These are phyloP conservation scores for Megalopta genalis DNA, from an alignment of 1,140 invertebrate species.

Conservation along the genomic window DNA sequence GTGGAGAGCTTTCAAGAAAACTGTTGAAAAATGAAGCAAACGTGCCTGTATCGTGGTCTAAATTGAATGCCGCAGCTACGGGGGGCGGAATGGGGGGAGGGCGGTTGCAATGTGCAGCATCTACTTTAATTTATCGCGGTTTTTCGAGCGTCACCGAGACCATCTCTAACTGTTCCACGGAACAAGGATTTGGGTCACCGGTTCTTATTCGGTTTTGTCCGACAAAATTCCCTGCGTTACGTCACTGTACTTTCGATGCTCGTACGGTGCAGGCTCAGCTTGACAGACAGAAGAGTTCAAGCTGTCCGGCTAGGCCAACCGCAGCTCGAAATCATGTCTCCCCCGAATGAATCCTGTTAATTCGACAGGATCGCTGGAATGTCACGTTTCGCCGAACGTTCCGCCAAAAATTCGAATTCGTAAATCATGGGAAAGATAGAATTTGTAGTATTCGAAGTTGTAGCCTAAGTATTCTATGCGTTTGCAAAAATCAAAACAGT, in stretches of 20 bases:
- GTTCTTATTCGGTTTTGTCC: background rate
- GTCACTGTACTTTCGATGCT: background rate
- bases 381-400: too few species aligned
- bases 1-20: too few species aligned
- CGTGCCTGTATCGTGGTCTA: too few species aligned
- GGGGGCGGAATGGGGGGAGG: too few species aligned
- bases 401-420: too few species aligned
- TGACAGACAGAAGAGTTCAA: constrained; percentile 9
- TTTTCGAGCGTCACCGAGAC: background rate
- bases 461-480: too few species aligned
- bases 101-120: too few species aligned
- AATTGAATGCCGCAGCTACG: too few species aligned
- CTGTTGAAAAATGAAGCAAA: too few species aligned
- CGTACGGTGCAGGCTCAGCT: background rate
- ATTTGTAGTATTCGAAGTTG: too few species aligned
- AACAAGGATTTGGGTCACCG: background rate
- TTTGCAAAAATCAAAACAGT: too few species aligned
- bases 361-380: background rate
- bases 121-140: background rate
- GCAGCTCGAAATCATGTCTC: constrained; percentile 1
- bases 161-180: background rate
- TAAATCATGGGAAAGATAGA: too few species aligned
- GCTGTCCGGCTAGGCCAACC: constrained; percentile 2
- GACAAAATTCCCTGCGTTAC: background rate
- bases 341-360: background rate